Percentiles rank a stretch among this genome's conserved stretches.
Evolutionary conservation across 2,888 invertebrate species (phyloP).

Genomic region (Ganaspis brasiliensis): DNA sequence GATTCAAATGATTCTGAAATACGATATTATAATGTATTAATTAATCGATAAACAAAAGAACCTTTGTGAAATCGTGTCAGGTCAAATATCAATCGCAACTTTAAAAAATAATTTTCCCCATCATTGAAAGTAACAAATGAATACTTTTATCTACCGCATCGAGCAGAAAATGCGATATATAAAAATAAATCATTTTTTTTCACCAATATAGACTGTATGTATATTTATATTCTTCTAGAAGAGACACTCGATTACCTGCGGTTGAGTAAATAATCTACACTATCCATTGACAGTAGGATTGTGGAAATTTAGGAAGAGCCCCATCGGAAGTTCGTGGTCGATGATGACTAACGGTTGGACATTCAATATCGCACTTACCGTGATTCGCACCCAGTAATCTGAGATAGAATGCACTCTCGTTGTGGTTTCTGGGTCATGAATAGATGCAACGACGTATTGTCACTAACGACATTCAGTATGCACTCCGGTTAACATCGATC

Average conservation of each 20-base stretch:
- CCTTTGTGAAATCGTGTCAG: too few relatives aligned
- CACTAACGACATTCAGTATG: conserved; percentile 35
- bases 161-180: too few relatives aligned
- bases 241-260: neutral
- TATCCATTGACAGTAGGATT: neutral
- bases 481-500: conserved; percentile 16
- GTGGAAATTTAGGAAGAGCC: conserved; percentile 50
- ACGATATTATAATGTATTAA: too few relatives aligned
- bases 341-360: conserved; percentile 64
- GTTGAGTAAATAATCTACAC: neutral
- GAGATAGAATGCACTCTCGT: conserved; percentile 62
- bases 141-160: too few relatives aligned
- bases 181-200: too few relatives aligned
- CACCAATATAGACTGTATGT: too few relatives aligned
- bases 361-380: conserved; percentile 75
- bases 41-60: too few relatives aligned
- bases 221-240: too few relatives aligned
- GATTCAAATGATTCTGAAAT: too few relatives aligned
- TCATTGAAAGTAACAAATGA: too few relatives aligned
- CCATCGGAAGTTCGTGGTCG: conserved; percentile 56
- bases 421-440: conserved; percentile 56
- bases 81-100: too few relatives aligned
- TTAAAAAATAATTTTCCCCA: too few relatives aligned
- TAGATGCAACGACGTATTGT: conserved; percentile 53
- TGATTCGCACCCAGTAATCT: conserved; percentile 72